Base-by-base conservation (phyloP, 2,888 invertebrate species). In the Pandemis heparana region DNA sequence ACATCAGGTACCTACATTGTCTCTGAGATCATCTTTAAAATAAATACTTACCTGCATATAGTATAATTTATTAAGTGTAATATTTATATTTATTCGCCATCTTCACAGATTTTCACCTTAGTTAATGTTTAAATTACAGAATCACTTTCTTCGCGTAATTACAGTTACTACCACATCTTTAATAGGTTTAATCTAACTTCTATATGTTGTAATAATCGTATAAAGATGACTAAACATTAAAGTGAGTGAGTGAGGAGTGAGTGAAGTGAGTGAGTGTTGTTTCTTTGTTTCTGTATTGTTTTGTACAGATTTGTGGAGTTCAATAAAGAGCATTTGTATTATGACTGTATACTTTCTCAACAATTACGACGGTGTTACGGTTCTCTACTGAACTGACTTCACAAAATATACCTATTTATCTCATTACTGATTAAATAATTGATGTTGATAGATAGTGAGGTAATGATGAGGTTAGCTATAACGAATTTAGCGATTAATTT, bases 361-460 rank as follows among this genome's bases (percentile, higher is more conserved):
- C 0, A 18, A 53, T 16, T 53, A 53, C 18, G 16, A 16, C 8
- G 16, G 7, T 51, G 12, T 16, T 51, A 16, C 41, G 23, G 12
- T 43, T 12, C 48, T 48, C 5, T 16, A 16, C 51, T 43, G 43
- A 51, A 51, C 16, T 2, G 8, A 9, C 18, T 16, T 18, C 43
- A 9, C 18, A 53, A 53, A 53, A 53, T 3, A 53, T 18, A 18
- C 18, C 16, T 53, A 53, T 18, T 62, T 43, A 53, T 32, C 38
- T 43, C 18, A 56, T 68, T 61, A 38, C 8, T 53, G 68, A 67
- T 63, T 62, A 68, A 67, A 41, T 59, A 23, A 12, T 43, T 12
- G 4, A 43, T 43, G 12, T 3, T 18, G 38, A 46, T 32, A 10
- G 51, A 51, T 51, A n/a, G 38, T 48, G 38, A 51, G 41, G 60